phyloP scores from a whole-genome alignment of 1,140 invertebrate species.

The Drosophila virilis region DNA sequence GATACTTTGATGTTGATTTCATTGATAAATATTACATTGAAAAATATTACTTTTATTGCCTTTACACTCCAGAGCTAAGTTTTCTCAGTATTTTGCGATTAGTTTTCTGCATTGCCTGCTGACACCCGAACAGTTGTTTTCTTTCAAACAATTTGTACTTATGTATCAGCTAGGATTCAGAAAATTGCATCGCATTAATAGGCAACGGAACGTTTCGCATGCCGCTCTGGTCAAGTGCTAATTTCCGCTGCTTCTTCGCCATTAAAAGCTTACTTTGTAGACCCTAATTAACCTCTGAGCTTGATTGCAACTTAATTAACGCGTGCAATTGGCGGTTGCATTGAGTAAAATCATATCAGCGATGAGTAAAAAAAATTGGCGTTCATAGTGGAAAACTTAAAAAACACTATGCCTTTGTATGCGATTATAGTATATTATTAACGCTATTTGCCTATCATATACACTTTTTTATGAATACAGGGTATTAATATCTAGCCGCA shows the following conservation, averaged over 20 bases:
- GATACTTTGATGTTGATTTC: too few species aligned
- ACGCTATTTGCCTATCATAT: not conserved
- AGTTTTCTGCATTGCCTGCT: not conserved
- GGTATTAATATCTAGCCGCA: conserved; percentile 32
- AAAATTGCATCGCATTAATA: conserved; percentile 71
- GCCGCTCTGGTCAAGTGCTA: conserved; percentile 29
- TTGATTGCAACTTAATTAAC: conserved; percentile 71
- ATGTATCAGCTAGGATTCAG: conserved; percentile 29
- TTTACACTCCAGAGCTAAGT: too few species aligned
- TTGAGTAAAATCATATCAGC: conserved; percentile 32
- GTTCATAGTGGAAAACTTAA: too few species aligned
- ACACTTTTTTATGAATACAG: not conserved
- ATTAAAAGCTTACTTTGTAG: conserved; percentile 52
- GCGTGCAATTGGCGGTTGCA: conserved; percentile 58
- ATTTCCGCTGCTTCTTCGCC: conserved; percentile 35
- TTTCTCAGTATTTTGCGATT: too few species aligned
- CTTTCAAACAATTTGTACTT: conserved; percentile 7
- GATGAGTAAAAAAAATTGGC: not conserved
- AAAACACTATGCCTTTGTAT: too few species aligned
- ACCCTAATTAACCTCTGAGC: conserved; percentile 68
- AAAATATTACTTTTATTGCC: too few species aligned
- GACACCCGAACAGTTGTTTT: not conserved
- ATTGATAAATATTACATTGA: too few species aligned
- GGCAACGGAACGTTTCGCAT: conserved; percentile 12
- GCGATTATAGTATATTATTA: too few species aligned